Conservation (phyloP, 2,888 invertebrate genomes). For the Zeuzera pyrina region DNA sequence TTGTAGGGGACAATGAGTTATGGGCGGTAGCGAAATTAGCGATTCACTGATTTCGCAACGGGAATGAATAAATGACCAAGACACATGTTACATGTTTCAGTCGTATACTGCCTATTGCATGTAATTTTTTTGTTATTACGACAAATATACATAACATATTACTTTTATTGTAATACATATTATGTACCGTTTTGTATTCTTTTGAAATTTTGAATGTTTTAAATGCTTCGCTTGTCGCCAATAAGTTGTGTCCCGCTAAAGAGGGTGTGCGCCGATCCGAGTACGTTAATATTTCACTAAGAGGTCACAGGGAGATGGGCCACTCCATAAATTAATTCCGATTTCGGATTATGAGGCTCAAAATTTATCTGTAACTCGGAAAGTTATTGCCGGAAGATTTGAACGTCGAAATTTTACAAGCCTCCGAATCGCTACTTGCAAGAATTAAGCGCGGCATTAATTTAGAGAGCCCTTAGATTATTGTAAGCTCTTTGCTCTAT, state of each 20-base stretch:
- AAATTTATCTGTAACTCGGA: conserved; percentile 27
- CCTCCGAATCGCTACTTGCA: conserved; percentile 18
- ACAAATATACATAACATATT: not conserved
- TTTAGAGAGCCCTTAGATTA: conserved; percentile 14
- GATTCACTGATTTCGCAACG: no score
- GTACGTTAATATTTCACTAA: conserved; percentile 32
- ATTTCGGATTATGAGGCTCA: conserved; percentile 43
- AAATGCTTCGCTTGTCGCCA: conserved; percentile 12
- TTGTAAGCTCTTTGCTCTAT: conserved; percentile 20
- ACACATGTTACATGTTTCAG: no score
- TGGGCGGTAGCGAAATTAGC: no score
- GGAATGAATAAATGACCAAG: no score
- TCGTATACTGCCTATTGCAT: no score
- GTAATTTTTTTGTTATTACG: not conserved
- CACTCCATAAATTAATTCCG: conserved; percentile 41
- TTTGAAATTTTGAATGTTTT: not conserved
- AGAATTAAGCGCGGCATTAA: conserved; percentile 26
- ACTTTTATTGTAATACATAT: not conserved
- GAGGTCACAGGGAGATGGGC: conserved; percentile 31
- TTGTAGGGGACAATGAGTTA: no score
- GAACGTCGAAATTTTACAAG: not conserved
- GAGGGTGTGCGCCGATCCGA: conserved; percentile 11
- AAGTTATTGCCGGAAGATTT: conserved; percentile 2
- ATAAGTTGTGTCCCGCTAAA: conserved; percentile 28
- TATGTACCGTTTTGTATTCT: not conserved